Base-by-base conservation (phyloP, 2,113 vertebrate species). In the Pangasianodon gigas region DNA sequence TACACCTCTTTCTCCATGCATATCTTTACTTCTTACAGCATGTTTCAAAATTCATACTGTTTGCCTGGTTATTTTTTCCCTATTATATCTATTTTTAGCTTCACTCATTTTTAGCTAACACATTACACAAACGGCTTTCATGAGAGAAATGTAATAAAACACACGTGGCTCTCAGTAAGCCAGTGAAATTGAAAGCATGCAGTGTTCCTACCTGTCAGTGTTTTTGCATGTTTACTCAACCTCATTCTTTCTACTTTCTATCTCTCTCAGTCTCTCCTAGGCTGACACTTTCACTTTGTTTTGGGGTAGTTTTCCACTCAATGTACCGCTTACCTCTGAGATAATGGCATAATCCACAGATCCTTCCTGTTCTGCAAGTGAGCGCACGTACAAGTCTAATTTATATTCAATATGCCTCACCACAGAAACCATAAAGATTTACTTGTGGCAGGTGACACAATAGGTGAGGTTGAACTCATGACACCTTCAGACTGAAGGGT, bases 121-220 rank as follows among this genome's bases (percentile, higher is more conserved):
- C 14, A 74, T 37, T 41, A 74, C 16, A 74, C 32, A 41, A 74
- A 74, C 19, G 4, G 32, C 32, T n/a, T 37, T 37, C 32, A 18
- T 37, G n/a, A 37, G 14, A 32, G n/a, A 18, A 71, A 11, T 19
- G 6, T n/a, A n/a, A 52, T 26, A 51, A 80, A 80, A 52, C 77
- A 52, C 79, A 54, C 26, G 6, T 6, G 29, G 29, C 79, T n/a
- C 65, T 71, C 32, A 13, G 14, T 75, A 69, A 46, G 37, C 14
- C 52, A 44, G 9, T 52, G 37, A 87, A 52, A 84, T 32, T 54
- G 62, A 84, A 67, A 84, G n/a, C 54, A 84, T n/a, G 79, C 16
- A 51, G 41, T 26, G 21, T 77, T 77, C 1, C 21, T 77, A 58
- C 41, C 46, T 56, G 32, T 56, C 54, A 84, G 19, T 52, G 67